Evolutionary conservation across 2,888 invertebrate species (phyloP).

Genomic region (Protonemura montana): DNA sequence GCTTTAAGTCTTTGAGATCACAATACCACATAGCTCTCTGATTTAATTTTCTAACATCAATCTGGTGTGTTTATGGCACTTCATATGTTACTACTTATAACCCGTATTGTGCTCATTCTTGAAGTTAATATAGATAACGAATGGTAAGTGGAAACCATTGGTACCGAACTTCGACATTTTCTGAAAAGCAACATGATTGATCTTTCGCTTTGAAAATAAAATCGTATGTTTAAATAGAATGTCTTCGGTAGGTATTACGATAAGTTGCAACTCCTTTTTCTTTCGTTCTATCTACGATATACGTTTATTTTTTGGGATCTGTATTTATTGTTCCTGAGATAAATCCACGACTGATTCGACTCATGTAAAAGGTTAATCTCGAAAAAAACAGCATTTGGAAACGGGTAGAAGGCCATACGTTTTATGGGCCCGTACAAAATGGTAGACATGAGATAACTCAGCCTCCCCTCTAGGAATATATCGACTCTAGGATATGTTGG

Average conservation of each 20-base stretch:
- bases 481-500: conserved; percentile 15
- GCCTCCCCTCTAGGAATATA: not conserved
- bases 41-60: not conserved
- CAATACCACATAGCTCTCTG: not conserved
- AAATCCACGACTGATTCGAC: conserved; percentile 26
- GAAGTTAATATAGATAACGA: too few species aligned
- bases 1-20: too few species aligned
- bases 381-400: conserved; percentile 33
- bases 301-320: not conserved
- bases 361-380: conserved; percentile 39
- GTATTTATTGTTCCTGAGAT: conserved; percentile 23
- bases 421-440: not conserved
- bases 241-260: not conserved
- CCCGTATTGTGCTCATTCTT: too few species aligned
- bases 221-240: not conserved
- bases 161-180: too few species aligned
- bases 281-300: conserved; percentile 10
- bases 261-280: not conserved
- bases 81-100: too few species aligned
- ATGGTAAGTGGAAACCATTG: too few species aligned
- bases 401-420: not conserved
- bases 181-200: not conserved
- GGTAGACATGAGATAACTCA: not conserved
- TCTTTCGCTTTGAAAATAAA: not conserved
- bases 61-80: too few species aligned